phyloP scores from a whole-genome alignment of 2,888 invertebrate genomes.

The Oxystoma pomonae region DNA sequence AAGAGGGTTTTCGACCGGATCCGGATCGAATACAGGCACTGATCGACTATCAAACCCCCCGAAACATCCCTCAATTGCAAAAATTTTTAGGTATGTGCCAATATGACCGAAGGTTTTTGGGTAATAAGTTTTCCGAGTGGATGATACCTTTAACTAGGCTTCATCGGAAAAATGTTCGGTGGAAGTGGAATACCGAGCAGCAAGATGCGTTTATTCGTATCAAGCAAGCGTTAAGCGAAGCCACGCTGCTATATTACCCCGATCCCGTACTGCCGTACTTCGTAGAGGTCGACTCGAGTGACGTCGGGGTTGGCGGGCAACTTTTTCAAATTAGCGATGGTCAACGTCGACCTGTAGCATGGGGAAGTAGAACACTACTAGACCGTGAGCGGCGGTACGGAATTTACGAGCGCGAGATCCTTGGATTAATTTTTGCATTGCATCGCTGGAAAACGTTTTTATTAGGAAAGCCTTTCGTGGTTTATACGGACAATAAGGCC shows the following conservation, averaged over 20 bases:
- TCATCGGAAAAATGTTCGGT: slow-evolving; percentile 5
- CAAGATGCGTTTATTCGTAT: slow-evolving; percentile 13
- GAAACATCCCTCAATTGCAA: slow-evolving; percentile 30
- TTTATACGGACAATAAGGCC: slow-evolving; percentile 22
- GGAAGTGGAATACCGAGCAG: slow-evolving; percentile 3
- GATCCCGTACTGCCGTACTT: slow-evolving; percentile 8
- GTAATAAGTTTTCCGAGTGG: slow-evolving; percentile 23
- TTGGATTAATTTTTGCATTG: slow-evolving; percentile 21
- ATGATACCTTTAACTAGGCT: slow-evolving; percentile 13
- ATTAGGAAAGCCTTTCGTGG: slow-evolving; percentile 17
- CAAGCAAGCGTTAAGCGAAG: slow-evolving; percentile 2
- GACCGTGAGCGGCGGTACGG: slow-evolving; percentile 17
- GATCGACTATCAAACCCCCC: slow-evolving; percentile 28
- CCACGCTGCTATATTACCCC: slow-evolving; percentile 13
- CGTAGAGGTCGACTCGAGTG: slow-evolving; percentile 21
- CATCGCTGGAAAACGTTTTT: slow-evolving; percentile 20
- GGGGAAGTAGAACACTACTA: slow-evolving; percentile 17
- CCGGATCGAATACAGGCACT: slow-evolving; percentile 28
- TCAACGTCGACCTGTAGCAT: slow-evolving; percentile 12
- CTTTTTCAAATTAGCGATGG: slow-evolving; percentile 19
- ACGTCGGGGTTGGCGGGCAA: slow-evolving; percentile 20
- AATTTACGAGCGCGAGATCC: slow-evolving; percentile 20
- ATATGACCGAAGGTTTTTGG: no score
- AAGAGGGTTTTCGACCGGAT: slow-evolving; percentile 15
- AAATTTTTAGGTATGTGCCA: slow-evolving; percentile 30